Evolutionary conservation across 2,888 invertebrate species (phyloP).

Genomic region (Acrocyrtus sp.): DNA sequence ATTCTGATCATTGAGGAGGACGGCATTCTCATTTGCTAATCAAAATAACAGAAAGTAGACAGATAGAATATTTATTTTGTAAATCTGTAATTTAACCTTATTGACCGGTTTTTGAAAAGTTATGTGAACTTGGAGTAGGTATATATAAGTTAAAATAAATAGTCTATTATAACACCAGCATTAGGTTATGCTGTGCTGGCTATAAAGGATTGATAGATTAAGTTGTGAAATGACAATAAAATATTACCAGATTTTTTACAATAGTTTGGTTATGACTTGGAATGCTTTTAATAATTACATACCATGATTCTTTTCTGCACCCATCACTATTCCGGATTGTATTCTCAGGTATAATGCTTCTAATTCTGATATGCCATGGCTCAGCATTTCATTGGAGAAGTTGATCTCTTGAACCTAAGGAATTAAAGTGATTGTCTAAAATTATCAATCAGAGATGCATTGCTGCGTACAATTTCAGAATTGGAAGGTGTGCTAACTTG

Average conservation of each 20-base stretch:
- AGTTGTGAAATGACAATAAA: not conserved
- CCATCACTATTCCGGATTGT: conserved; percentile 1
- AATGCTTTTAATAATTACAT: not conserved
- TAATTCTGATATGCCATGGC: conserved; percentile 22
- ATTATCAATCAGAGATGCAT: not conserved
- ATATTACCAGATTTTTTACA: not conserved
- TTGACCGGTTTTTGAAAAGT: too few species aligned
- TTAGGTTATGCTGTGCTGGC: too few species aligned
- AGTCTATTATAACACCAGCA: too few species aligned
- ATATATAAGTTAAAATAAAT: too few species aligned
- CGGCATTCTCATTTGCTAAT: conserved; percentile 15
- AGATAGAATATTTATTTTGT: too few species aligned
- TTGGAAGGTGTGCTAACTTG: conserved; percentile 2
- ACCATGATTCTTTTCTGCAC: conserved; percentile 1
- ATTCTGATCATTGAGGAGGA: conserved; percentile 15
- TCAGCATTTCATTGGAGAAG: conserved; percentile 20
- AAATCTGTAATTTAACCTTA: too few species aligned
- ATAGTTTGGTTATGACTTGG: not conserved
- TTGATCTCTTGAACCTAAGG: conserved; percentile 3
- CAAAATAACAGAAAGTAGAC: too few species aligned
- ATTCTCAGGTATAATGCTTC: conserved; percentile 26
- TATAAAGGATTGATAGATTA: too few species aligned
- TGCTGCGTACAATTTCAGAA: not conserved
- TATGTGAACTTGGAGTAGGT: too few species aligned
- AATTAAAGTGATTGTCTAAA: not conserved